Percentiles rank a stretch among this genome's conserved stretches.
phyloP scores from a whole-genome alignment of 2,113 vertebrate species.

The Sceloporus tristichus region DNA sequence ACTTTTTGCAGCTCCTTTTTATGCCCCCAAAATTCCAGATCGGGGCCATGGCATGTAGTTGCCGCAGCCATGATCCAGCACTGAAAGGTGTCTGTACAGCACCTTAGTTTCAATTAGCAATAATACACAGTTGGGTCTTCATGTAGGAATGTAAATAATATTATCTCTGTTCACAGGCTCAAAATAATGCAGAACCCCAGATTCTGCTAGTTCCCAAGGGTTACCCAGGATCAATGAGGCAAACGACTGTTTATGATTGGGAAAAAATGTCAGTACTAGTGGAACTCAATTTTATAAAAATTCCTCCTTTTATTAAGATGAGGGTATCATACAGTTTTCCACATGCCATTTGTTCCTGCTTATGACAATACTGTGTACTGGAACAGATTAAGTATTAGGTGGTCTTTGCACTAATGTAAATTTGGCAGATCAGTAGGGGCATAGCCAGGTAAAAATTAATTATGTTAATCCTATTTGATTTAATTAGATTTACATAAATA shows the following conservation, averaged over 20 bases:
- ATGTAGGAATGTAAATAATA: constrained; percentile 29
- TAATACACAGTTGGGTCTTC: constrained; percentile 19
- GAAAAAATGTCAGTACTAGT: neutral
- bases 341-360: neutral
- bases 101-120: constrained; percentile 31
- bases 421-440: neutral
- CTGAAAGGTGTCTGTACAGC: too few relatives aligned
- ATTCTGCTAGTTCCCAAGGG: neutral
- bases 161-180: neutral
- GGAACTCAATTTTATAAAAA: neutral
- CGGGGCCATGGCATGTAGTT: too few relatives aligned
- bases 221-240: neutral
- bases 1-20: too few relatives aligned
- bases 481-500: neutral
- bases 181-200: constrained; percentile 3
- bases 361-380: neutral
- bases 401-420: neutral
- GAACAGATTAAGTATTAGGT: neutral
- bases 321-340: neutral
- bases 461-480: neutral
- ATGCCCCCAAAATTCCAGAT: too few relatives aligned
- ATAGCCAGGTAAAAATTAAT: neutral
- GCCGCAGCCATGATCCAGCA: too few relatives aligned
- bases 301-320: neutral
- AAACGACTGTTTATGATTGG: neutral